Percentiles rank a stretch among this genome's conserved stretches.
Evolutionary conservation across 2,113 vertebrate genomes (phyloP).

Genomic region (Mesembrinibis cayennensis): DNA sequence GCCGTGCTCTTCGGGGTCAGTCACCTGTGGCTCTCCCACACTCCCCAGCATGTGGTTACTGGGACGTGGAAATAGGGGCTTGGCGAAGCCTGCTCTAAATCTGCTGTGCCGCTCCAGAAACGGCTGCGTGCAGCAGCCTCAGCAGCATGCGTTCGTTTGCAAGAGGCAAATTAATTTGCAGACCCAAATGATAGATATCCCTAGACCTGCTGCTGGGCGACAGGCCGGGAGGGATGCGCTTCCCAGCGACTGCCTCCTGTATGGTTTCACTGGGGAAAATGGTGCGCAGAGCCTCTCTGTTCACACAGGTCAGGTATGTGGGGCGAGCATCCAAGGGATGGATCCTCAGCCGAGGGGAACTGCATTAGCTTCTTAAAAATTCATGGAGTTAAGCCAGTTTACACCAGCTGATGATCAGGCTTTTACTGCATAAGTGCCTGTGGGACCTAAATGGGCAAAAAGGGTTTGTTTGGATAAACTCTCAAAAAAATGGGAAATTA

Average conservation of each 20-base stretch:
- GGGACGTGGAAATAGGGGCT: not conserved
- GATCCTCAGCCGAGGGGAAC: not conserved
- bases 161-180: not conserved
- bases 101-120: not conserved
- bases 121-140: fast-evolving
- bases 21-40: slow-evolving; percentile 78
- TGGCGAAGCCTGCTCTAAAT: not conserved
- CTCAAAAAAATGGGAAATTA: not conserved
- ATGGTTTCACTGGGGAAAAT: not conserved
- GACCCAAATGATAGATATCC: not conserved
- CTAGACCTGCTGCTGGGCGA: fast-evolving
- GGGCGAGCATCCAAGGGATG: not conserved
- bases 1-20: slow-evolving; percentile 14
- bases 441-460: not conserved
- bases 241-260: not conserved
- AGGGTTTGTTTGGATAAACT: not conserved
- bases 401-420: not conserved
- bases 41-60: slow-evolving; percentile 59
- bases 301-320: not conserved
- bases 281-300: not conserved
- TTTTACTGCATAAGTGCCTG: not conserved
- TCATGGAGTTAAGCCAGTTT: not conserved
- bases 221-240: not conserved
- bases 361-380: not conserved
- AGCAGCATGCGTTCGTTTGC: not conserved